These are phyloP conservation scores for Aethes cnicana DNA, from an alignment of 2,888 invertebrate species.

Conservation along the genomic window DNA sequence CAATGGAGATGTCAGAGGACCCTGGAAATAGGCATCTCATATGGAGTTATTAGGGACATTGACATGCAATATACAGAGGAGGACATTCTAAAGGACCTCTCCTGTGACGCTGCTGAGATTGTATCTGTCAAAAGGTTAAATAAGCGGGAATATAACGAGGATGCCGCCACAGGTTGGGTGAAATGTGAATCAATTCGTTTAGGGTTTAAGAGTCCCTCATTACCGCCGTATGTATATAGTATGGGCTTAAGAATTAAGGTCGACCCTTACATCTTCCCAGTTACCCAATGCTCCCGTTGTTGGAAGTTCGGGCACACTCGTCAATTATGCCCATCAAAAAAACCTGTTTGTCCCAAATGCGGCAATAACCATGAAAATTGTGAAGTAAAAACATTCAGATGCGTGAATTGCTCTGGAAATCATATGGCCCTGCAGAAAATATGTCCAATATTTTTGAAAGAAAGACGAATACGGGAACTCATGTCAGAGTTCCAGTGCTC, in stretches of 20 bases:
- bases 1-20: conserved; percentile 24
- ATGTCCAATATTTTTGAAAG: conserved; percentile 33
- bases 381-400: conserved; percentile 27
- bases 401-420: conserved; percentile 32
- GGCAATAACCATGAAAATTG: conserved; percentile 29
- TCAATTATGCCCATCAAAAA: conserved; percentile 24
- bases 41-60: conserved; percentile 28
- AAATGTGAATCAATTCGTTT: conserved; percentile 19
- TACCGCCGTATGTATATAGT: conserved; percentile 10
- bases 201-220: conserved; percentile 13
- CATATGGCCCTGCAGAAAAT: conserved; percentile 32
- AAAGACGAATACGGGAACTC: conserved; percentile 32
- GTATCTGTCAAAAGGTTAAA: conserved; percentile 20
- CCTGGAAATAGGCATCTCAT: conserved; percentile 23
- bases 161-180: conserved; percentile 13
- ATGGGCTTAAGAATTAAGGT: conserved; percentile 24
- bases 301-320: conserved; percentile 33
- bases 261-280: conserved; percentile 27
- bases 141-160: not conserved
- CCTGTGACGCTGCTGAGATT: conserved; percentile 2
- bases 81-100: conserved; percentile 13
- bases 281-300: conserved; percentile 34
- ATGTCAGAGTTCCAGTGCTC: conserved; percentile 36
- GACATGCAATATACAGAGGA: conserved; percentile 28
- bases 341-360: conserved; percentile 33